Conservation (phyloP, 2,113 vertebrate genomes). For the Eubucco bourcierii region DNA sequence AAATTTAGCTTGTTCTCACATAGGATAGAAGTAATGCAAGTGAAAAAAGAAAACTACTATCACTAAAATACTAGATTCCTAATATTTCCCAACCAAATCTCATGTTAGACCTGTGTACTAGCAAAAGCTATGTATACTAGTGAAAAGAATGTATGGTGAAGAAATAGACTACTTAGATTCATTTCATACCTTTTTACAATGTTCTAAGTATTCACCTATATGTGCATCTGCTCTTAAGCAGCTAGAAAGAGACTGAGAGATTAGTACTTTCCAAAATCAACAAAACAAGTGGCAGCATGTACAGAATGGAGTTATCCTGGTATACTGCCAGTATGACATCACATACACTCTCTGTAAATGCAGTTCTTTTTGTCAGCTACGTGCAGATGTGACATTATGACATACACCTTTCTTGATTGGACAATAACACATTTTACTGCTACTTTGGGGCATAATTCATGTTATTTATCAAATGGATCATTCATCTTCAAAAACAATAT, state of each 20-base stretch:
- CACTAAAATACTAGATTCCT: background rate
- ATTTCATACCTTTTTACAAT: background rate
- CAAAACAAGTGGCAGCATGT: background rate
- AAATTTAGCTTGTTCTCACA: background rate
- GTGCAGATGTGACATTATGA: background rate
- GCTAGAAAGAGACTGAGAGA: background rate
- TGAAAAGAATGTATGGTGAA: background rate
- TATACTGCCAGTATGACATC: accelerated
- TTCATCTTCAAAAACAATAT: background rate
- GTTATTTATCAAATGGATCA: background rate
- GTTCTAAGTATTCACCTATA: background rate
- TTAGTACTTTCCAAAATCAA: no score
- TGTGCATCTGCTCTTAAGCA: background rate
- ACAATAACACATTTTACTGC: background rate
- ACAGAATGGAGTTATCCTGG: background rate
- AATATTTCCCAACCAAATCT: background rate
- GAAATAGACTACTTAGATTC: background rate
- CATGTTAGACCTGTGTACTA: background rate
- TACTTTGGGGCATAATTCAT: background rate
- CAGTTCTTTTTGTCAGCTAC: background rate
- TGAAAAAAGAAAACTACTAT: background rate
- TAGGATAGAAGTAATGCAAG: background rate
- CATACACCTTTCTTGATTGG: background rate
- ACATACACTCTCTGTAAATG: background rate
- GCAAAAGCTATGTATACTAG: background rate